Evolutionary conservation across 1,140 invertebrate species (phyloP).

Genomic region (Augochlora pura): DNA sequence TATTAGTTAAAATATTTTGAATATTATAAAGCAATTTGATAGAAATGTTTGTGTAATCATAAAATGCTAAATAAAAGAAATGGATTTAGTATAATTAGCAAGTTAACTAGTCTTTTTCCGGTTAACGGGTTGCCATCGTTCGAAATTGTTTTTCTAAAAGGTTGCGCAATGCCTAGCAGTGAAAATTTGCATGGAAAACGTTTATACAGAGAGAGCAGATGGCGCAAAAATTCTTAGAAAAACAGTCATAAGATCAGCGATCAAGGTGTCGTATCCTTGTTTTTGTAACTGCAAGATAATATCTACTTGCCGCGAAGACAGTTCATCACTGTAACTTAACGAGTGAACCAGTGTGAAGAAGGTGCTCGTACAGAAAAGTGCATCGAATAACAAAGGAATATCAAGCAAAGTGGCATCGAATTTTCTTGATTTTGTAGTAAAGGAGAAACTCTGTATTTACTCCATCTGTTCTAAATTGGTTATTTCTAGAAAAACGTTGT

Average conservation of each 20-base stretch:
- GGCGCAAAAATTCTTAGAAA: not conserved
- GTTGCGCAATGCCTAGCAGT: conserved; percentile 10
- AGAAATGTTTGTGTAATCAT: too few relatives aligned
- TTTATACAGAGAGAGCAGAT: not conserved
- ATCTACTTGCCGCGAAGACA: not conserved
- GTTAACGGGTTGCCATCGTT: not conserved
- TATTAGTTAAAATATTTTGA: too few relatives aligned
- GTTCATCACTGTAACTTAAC: not conserved
- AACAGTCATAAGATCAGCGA: conserved; percentile 12
- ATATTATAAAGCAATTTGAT: too few relatives aligned
- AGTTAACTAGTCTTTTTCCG: too few relatives aligned
- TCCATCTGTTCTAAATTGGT: not conserved
- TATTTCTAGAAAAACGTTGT: not conserved
- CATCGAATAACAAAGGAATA: not conserved
- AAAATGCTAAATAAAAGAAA: too few relatives aligned
- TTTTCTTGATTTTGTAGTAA: not conserved
- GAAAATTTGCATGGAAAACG: conserved; percentile 36
- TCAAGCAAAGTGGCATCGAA: not conserved
- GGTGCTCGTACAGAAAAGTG: not conserved
- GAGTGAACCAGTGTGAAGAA: not conserved
- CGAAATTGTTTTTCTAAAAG: not conserved
- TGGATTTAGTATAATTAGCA: too few relatives aligned
- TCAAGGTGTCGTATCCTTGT: conserved; percentile 48
- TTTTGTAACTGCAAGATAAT: not conserved
- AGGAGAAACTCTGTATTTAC: not conserved